phyloP scores from a whole-genome alignment of 1,140 invertebrate species.

The Goniozus legneri region DNA sequence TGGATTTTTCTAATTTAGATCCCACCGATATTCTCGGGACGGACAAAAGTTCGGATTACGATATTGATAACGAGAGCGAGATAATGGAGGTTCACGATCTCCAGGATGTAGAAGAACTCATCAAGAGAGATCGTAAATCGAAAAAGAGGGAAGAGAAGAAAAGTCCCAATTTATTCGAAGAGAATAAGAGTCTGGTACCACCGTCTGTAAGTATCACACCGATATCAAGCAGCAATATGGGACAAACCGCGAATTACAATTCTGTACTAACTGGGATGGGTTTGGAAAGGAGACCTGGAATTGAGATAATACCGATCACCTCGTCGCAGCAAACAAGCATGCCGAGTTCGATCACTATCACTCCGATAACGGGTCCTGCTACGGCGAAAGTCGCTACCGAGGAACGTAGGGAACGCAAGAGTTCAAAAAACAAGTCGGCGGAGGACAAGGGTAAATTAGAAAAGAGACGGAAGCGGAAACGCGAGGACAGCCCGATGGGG shows the following conservation, averaged over 20 bases:
- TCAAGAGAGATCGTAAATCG: conserved; percentile 51
- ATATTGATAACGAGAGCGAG: conserved; percentile 56
- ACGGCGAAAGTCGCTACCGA: conserved; percentile 58
- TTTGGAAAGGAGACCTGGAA: conserved; percentile 68
- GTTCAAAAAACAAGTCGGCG: conserved; percentile 56
- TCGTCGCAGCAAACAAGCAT: conserved; percentile 61
- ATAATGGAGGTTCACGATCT: conserved; percentile 55
- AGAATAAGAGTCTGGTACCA: conserved; percentile 62
- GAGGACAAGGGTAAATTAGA: conserved; percentile 65
- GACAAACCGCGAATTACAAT: conserved; percentile 57
- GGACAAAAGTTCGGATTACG: conserved; percentile 58
- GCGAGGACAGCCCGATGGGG: conserved; percentile 77
- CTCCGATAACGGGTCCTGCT: conserved; percentile 65
- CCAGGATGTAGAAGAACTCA: conserved; percentile 59
- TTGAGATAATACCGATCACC: conserved; percentile 76
- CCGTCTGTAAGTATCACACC: conserved; percentile 79
- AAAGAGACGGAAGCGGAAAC: conserved; percentile 74
- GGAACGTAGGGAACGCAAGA: conserved; percentile 64
- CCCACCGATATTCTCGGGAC: conserved; percentile 55
- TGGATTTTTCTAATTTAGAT: conserved; percentile 64
- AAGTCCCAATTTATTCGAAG: conserved; percentile 54
- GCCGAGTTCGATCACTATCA: conserved; percentile 80
- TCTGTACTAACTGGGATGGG: conserved; percentile 63
- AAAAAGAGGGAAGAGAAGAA: conserved; percentile 50
- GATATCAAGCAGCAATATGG: conserved; percentile 52